Conservation (phyloP, 2,888 invertebrate genomes). For the Bhutanitis thaidina region DNA sequence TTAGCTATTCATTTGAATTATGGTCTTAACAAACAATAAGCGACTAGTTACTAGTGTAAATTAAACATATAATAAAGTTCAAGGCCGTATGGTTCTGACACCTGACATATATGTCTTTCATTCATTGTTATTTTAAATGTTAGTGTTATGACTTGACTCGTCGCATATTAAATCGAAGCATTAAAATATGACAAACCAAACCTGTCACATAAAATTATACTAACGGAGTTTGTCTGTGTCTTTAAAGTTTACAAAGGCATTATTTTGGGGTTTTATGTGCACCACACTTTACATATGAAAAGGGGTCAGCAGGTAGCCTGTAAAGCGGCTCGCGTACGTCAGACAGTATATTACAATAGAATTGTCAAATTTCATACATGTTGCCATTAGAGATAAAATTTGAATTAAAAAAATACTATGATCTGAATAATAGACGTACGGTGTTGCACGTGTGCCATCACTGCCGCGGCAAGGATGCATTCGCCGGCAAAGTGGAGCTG, state of each 20-base stretch:
- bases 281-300: slow-evolving; percentile 18
- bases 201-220: slow-evolving; percentile 6
- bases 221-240: slow-evolving; percentile 7
- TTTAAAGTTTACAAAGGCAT: not conserved
- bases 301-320: slow-evolving; percentile 3
- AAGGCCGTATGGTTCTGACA: not conserved
- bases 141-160: slow-evolving; percentile 2
- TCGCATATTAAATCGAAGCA: slow-evolving; percentile 13
- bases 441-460: slow-evolving; percentile 32
- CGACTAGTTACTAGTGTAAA: slow-evolving; percentile 11
- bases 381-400: not conserved
- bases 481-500: slow-evolving; percentile 93
- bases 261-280: slow-evolving; percentile 16
- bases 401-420: slow-evolving; percentile 20
- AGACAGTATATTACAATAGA: not conserved
- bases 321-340: slow-evolving; percentile 2
- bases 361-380: slow-evolving; percentile 22
- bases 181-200: slow-evolving; percentile 2
- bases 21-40: not conserved
- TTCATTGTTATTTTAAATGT: slow-evolving; percentile 1
- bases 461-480: slow-evolving; percentile 86
- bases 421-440: slow-evolving; percentile 24
- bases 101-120: slow-evolving; percentile 6
- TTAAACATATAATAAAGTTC: slow-evolving; percentile 1
- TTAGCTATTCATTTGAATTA: slow-evolving; percentile 1